These are phyloP conservation scores for Polypedilum pembai DNA, from an alignment of 1,140 invertebrate genomes.

Conservation along the genomic window DNA sequence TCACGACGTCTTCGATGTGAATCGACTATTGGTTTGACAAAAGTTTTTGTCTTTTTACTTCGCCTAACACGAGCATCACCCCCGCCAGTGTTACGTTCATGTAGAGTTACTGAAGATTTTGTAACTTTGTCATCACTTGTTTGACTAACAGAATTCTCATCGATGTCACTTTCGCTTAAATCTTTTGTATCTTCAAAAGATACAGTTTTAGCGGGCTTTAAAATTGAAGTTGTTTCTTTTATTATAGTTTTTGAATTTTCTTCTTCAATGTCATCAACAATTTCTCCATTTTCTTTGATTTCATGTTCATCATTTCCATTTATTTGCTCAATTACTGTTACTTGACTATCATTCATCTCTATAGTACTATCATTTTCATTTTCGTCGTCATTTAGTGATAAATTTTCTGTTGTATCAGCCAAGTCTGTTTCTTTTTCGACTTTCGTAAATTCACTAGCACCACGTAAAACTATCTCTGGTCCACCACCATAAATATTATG, in stretches of 20 bases:
- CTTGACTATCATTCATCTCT: not conserved
- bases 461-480: conserved; percentile 58
- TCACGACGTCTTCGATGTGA: not conserved
- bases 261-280: not conserved
- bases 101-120: not conserved
- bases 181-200: conserved; percentile 21
- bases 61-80: not conserved
- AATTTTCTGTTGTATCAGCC: not conserved
- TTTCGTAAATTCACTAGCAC: conserved; percentile 34
- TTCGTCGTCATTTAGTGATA: not conserved
- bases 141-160: not conserved
- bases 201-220: not conserved
- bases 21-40: not conserved
- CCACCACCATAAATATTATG: conserved; percentile 77
- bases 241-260: not conserved
- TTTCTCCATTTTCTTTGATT: not conserved
- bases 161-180: not conserved
- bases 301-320: not conserved
- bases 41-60: not conserved
- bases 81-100: not conserved
- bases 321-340: not conserved
- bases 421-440: not conserved
- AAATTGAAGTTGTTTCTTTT: conserved; percentile 1
- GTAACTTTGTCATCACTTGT: not conserved
- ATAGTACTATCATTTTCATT: not conserved